Base-by-base conservation (phyloP, 2,113 vertebrate species). In the Hystrix brachyura region DNA sequence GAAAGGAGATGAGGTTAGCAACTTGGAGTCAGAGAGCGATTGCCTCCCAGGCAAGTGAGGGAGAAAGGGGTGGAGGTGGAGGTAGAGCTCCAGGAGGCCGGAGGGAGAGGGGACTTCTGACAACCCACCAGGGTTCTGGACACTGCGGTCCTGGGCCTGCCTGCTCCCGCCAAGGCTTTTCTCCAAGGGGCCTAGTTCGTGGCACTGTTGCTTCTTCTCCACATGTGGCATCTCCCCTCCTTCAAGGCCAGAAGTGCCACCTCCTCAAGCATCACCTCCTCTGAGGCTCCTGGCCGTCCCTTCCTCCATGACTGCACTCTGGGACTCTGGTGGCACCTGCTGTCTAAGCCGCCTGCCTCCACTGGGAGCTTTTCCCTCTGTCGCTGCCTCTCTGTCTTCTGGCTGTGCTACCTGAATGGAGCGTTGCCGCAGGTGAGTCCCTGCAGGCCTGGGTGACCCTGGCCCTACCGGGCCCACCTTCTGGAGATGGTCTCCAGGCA, bases 1-100 rank as follows among this genome's bases (percentile, higher is more conserved):
- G 46, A 97, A 98, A 97, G 87, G 29, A 90, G 82, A 46, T 98
- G 72, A 88, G 84, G 95, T 90, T 97, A 80, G 72, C 84, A 96
- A 87, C 95, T 96, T 60, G 69, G 67, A 94, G 60, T 23, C 85
- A 46, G 38, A 97, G 87, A 93, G 74, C 14, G 48, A 23, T 29
- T 82, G 96, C 97, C 55, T 94, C 14, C 3, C 82, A 95, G 15
- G 72, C 14, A 25, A 95, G 32, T 67, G 27, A 79, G 57, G 72
- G 3, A 13, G 9, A 76, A 18, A 80, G 80, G 19, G 2, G 38
- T 38, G 38, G 38, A 38, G 25, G 53, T 9, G 6, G 87, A 48
- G 62, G 81, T 62, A 34, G 10, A 2, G 3, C 13, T 90, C 46
- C 21, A 34, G 32, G 43, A 53, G 0, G 12, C 25, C 9, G 0